These are phyloP conservation scores for Actenoides lindsayi DNA, from an alignment of 2,113 vertebrate species.

Conservation along the genomic window DNA sequence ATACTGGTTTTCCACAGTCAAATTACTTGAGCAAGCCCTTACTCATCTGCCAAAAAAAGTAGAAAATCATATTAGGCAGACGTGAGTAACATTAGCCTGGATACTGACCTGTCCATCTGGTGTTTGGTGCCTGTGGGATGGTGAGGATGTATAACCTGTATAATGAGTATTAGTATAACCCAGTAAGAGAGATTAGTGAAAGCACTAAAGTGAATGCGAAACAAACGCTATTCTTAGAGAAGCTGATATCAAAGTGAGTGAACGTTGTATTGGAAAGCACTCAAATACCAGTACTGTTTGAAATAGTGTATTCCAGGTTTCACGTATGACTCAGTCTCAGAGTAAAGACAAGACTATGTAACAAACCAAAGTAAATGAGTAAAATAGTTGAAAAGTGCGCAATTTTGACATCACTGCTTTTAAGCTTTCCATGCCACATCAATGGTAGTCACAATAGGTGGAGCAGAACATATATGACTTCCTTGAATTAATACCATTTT, in stretches of 20 bases:
- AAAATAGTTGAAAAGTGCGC: neutral
- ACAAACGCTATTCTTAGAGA: neutral
- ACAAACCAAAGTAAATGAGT: neutral
- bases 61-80: neutral
- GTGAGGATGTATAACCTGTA: neutral
- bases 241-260: neutral
- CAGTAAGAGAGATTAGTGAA: neutral
- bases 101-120: neutral
- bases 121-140: neutral
- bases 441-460: neutral
- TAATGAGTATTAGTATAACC: neutral
- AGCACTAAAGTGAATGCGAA: neutral
- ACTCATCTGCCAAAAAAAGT: neutral
- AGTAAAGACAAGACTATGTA: neutral
- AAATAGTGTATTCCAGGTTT: neutral
- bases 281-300: neutral
- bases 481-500: neutral
- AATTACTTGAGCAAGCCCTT: neutral
- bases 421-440: neutral
- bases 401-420: neutral
- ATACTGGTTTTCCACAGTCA: neutral
- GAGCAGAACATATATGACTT: neutral
- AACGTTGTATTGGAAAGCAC: neutral
- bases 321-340: neutral
- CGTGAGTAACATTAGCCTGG: neutral